Conservation (phyloP, 2,113 vertebrate genomes). For the Thinocorus orbignyianus region DNA sequence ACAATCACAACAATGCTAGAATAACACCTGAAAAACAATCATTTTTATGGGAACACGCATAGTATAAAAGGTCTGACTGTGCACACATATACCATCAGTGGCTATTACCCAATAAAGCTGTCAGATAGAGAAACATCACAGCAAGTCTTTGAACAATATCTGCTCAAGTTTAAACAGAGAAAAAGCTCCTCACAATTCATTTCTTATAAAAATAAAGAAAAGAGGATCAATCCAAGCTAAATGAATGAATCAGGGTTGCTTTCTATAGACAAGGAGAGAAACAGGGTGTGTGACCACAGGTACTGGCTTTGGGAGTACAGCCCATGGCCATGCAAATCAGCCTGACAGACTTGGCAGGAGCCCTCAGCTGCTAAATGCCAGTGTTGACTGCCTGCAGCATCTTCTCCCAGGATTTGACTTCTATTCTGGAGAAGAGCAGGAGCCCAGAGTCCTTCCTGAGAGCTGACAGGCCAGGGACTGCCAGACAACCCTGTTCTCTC, state of each 20-base stretch:
- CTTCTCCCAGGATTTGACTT: background rate
- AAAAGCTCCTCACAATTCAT: slow-evolving; percentile 62
- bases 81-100: slow-evolving; percentile 65
- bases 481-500: background rate
- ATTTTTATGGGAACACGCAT: slow-evolving; percentile 73
- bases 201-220: slow-evolving; percentile 55
- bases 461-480: background rate
- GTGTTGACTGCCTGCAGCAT: background rate
- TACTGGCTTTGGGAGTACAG: background rate
- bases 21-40: slow-evolving; percentile 70
- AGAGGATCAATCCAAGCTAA: slow-evolving; percentile 54
- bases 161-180: slow-evolving; percentile 66
- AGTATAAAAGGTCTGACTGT: slow-evolving; percentile 69
- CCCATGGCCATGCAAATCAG: background rate
- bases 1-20: slow-evolving; percentile 62
- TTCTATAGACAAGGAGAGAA: slow-evolving; percentile 8
- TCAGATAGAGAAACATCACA: slow-evolving; percentile 72
- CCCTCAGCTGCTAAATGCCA: background rate
- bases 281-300: background rate
- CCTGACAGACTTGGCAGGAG: background rate
- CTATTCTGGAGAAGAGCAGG: background rate
- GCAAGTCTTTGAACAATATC: slow-evolving; percentile 73
- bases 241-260: slow-evolving; percentile 31
- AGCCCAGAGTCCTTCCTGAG: background rate
- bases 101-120: slow-evolving; percentile 77